Conservation (phyloP, 1,140 invertebrate genomes). For the Drosophila paulistorum region DNA sequence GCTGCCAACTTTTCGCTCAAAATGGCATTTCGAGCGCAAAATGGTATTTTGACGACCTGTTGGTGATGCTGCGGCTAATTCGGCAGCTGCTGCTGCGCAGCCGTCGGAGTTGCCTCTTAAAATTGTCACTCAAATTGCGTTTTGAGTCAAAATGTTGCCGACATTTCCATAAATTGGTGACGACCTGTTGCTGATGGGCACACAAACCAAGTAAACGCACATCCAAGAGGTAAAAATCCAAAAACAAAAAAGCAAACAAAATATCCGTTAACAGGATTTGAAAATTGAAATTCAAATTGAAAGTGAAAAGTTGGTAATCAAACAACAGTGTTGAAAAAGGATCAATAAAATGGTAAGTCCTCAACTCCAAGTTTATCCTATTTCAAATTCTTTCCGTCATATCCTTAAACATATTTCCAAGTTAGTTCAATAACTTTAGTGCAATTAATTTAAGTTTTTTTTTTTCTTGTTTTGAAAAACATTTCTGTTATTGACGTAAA, state of each 20-base stretch:
- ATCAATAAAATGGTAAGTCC: constrained; percentile 52
- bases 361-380: background rate
- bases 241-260: constrained; percentile 24
- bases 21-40: constrained; percentile 63
- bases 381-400: background rate
- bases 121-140: constrained; percentile 69
- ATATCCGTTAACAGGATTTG: constrained; percentile 34
- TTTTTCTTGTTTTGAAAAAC: background rate
- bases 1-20: constrained; percentile 52
- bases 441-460: background rate
- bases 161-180: constrained; percentile 80
- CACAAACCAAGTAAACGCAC: constrained; percentile 64
- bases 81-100: constrained; percentile 8
- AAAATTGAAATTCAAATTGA: constrained; percentile 5
- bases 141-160: constrained; percentile 66
- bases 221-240: constrained; percentile 52
- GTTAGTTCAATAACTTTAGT: constrained; percentile 38
- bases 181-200: constrained; percentile 44
- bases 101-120: background rate
- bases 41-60: background rate
- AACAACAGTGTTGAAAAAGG: background rate
- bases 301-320: constrained; percentile 5
- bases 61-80: constrained; percentile 20
- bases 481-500: constrained; percentile 39
- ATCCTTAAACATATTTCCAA: background rate